A percentile compares a stretch with the other conserved stretches of the same genome.
phyloP scores from a whole-genome alignment of 1,140 invertebrate genomes.

The Cotesia vestalis region DNA sequence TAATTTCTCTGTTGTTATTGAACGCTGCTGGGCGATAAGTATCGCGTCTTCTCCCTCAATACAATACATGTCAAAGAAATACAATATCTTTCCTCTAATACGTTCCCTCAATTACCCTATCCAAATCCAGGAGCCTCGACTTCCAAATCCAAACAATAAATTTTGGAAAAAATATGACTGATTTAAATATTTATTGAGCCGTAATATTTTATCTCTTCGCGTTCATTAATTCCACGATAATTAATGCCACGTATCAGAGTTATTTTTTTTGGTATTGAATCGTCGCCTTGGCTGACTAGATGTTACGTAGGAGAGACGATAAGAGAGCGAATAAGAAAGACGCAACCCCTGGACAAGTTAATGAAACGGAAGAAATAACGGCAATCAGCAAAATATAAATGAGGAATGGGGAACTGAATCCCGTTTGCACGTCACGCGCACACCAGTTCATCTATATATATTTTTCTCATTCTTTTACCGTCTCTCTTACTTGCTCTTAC shows the following conservation, averaged over 20 bases:
- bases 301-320: constrained; percentile 2
- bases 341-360: constrained; percentile 50
- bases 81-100: too few relatives aligned
- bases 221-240: constrained; percentile 53
- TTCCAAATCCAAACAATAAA: too few relatives aligned
- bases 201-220: constrained; percentile 41
- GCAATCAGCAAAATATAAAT: constrained; percentile 66
- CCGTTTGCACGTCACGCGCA: constrained; percentile 59
- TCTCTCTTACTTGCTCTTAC: constrained; percentile 11
- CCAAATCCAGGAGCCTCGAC: too few relatives aligned
- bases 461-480: constrained; percentile 9
- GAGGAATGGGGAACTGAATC: constrained; percentile 52
- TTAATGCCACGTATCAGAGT: constrained; percentile 41
- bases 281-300: constrained; percentile 26
- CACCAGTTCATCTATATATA: constrained; percentile 18
- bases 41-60: constrained; percentile 42
- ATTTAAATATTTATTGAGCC: constrained; percentile 40
- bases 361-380: constrained; percentile 65
- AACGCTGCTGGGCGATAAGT: constrained; percentile 48
- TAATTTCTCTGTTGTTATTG: constrained; percentile 51
- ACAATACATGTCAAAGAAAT: too few relatives aligned
- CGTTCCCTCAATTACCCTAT: too few relatives aligned
- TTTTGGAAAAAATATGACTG: too few relatives aligned
- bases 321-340: constrained; percentile 37
- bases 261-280: constrained; percentile 40